Percentiles rank a stretch among this genome's conserved stretches.
Conservation (phyloP, 2,888 invertebrate species). For the Rapana venosa region DNA sequence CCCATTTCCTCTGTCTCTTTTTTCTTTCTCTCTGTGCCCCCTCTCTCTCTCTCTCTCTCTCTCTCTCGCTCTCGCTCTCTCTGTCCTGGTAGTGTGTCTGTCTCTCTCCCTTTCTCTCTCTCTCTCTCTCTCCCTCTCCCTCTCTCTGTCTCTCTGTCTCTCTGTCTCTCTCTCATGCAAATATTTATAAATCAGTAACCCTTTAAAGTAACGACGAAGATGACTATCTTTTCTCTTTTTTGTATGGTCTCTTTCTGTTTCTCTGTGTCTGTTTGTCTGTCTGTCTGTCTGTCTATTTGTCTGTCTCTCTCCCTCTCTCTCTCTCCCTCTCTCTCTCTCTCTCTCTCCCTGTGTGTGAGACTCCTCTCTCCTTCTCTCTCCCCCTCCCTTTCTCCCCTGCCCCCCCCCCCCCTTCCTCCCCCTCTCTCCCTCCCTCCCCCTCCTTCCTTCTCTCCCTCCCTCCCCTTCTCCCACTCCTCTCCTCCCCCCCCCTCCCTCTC, state of each 20-base stretch:
- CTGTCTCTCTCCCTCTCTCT: not conserved
- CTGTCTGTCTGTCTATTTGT: no score
- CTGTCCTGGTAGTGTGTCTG: not conserved
- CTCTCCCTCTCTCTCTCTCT: not conserved
- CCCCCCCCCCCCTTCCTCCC: not conserved
- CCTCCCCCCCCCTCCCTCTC: no score
- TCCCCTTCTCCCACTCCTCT: not conserved
- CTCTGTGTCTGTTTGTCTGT: not conserved
- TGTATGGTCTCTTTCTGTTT: not conserved
- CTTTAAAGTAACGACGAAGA: no score
- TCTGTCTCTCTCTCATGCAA: not conserved
- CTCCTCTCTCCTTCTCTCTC: conserved; percentile 1
- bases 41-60: not conserved
- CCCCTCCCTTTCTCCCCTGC: not conserved
- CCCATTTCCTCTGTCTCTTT: not conserved
- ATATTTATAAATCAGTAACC: no score
- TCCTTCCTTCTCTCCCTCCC: not conserved
- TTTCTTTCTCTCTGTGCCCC: not conserved
- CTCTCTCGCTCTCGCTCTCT: not conserved
- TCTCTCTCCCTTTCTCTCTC: not conserved
- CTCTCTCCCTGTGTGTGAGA: not conserved
- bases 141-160: not conserved
- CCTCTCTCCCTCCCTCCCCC: not conserved
- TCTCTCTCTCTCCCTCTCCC: not conserved
- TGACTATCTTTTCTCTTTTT: no score